phyloP scores from a whole-genome alignment of 1,140 invertebrate species.

The Propsilocerus akamusi region DNA sequence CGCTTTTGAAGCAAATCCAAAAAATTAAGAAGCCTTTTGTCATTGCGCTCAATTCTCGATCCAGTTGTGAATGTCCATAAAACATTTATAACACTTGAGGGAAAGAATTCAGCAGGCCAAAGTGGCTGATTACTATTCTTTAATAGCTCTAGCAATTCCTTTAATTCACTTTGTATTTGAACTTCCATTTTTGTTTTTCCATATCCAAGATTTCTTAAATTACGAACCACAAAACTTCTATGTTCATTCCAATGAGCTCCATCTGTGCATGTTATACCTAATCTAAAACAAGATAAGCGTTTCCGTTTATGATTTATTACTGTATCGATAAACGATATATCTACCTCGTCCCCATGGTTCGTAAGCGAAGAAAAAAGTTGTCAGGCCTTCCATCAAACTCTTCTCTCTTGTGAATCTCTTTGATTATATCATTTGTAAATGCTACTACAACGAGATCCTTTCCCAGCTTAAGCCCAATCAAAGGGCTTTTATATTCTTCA shows the following conservation, averaged over 20 bases:
- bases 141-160: constrained; percentile 28
- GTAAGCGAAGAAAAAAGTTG: constrained; percentile 45
- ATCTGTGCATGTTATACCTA: constrained; percentile 54
- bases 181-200: constrained; percentile 52
- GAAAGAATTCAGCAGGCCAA: constrained; percentile 24
- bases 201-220: constrained; percentile 51
- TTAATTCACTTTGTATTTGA: constrained; percentile 44
- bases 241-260: constrained; percentile 57
- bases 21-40: constrained; percentile 34
- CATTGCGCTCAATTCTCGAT: constrained; percentile 25
- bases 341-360: constrained; percentile 46
- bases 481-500: constrained; percentile 34
- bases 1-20: constrained; percentile 39
- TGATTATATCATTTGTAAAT: constrained; percentile 32
- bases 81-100: constrained; percentile 48
- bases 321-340: constrained; percentile 21
- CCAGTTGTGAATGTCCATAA: constrained; percentile 55
- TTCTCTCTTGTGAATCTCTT: constrained; percentile 37
- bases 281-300: constrained; percentile 10
- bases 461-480: constrained; percentile 47
- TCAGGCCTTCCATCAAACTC: constrained; percentile 53
- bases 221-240: constrained; percentile 46
- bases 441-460: constrained; percentile 38
- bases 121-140: constrained; percentile 19
- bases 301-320: constrained; percentile 7